Base-by-base conservation (phyloP, 2,888 invertebrate genomes). In the Ophraella communa region DNA sequence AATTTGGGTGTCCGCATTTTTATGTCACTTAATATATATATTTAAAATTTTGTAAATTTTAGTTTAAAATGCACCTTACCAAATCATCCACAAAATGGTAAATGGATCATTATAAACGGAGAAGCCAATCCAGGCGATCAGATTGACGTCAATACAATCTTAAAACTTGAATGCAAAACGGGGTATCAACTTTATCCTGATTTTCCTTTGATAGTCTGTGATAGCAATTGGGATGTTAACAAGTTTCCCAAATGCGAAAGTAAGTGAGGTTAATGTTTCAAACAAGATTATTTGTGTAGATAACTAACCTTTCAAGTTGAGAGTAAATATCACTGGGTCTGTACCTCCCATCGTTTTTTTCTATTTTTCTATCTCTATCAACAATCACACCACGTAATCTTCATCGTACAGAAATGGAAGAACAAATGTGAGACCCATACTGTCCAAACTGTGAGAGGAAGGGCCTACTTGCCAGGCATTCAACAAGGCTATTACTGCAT, bases 241-340 rank as follows among this genome's bases (percentile, higher is more conserved):
- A 62, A 35, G 23, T 21, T 61, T 44, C 68, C 68, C 14, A 55
- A 63, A 44, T 69, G 69, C 62, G 61, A 59, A 62, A 65, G 69
- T 69, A 65, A 59, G 67, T n/a, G 8, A 20, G 11, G 7, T 14
- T 2, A 14, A 17, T 52, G 24, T n/a, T n/a, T n/a, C n/a, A 33
- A 17, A 33, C 4, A 27, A 27, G 10, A 8, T 27, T 27, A 27
- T 27, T 24, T 1, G 4, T 24, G 8, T 24, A 7, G 1, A 1
- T 24, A 1, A 8, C 1, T 7, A 8, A 8, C 24, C 8, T 24
- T 24, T 24, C 8, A 4, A 24, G 4, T 24, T 24, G 24, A 24
- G 4, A 7, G 8, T 24, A 24, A n/a, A n/a, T n/a, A n/a, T n/a
- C n/a, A n/a, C n/a, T n/a, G n/a, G n/a, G n/a, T n/a, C n/a, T n/a